Percentiles rank a stretch among this genome's conserved stretches.
phyloP scores from a whole-genome alignment of 2,797 vertebrate species.

The Tangara arthus region DNA sequence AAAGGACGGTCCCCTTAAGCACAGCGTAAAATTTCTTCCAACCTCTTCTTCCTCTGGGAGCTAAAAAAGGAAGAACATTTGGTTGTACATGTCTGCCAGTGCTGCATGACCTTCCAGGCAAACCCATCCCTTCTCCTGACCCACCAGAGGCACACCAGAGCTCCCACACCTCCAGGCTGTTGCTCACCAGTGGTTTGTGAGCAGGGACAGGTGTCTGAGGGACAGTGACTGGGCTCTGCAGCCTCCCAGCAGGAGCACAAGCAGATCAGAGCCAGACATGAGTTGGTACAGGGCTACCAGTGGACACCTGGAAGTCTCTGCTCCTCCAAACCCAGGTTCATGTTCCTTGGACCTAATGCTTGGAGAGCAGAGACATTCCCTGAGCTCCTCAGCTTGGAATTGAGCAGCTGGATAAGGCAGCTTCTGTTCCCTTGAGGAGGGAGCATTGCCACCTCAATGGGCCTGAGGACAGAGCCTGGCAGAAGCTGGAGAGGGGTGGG shows the following conservation, averaged over 20 bases:
- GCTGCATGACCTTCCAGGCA: not conserved
- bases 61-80: conserved; percentile 71
- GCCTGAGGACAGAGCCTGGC: not conserved
- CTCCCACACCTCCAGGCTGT: not conserved
- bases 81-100: not conserved
- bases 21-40: conserved; percentile 99
- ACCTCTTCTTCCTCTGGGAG: conserved; percentile 92
- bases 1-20: conserved; percentile 94
- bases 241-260: not conserved
- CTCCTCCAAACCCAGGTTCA: not conserved
- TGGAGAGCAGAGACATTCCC: not conserved
- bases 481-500: not conserved
- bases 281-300: not conserved
- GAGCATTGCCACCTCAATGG: not conserved
- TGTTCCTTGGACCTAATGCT: not conserved
- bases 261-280: not conserved
- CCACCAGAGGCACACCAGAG: not conserved
- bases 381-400: not conserved
- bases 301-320: not conserved
- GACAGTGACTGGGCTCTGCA: not conserved
- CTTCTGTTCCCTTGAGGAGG: not conserved
- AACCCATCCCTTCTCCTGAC: not conserved
- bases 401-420: not conserved
- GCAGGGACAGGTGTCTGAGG: not conserved
- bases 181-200: not conserved